A percentile compares a stretch with the other conserved stretches of the same genome.
phyloP scores from a whole-genome alignment of 2,888 invertebrate species.

The Oligia latruncula region DNA sequence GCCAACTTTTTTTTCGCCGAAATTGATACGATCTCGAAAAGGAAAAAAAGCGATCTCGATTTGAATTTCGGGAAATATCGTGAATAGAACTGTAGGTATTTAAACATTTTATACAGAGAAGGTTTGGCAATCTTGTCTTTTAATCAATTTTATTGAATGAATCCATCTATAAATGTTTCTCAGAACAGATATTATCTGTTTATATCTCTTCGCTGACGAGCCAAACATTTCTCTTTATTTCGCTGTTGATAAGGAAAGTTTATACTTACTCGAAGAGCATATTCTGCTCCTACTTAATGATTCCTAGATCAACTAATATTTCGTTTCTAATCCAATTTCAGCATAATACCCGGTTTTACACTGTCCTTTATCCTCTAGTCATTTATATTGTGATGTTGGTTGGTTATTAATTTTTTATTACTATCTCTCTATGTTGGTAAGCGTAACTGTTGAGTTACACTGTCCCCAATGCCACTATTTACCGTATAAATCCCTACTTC shows the following conservation, averaged over 20 bases:
- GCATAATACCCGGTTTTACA: neutral
- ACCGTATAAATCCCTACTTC: neutral
- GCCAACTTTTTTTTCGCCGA: constrained; percentile 55
- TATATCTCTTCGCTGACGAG: no score
- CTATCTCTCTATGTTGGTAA: neutral
- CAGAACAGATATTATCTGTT: neutral
- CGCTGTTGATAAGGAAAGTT: neutral
- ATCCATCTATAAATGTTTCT: neutral
- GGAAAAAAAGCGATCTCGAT: constrained; percentile 47
- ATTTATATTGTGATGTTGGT: neutral
- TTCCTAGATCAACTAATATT: neutral
- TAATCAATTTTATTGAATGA: constrained; percentile 24
- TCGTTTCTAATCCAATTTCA: no score
- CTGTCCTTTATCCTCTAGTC: neutral
- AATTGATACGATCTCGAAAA: constrained; percentile 62
- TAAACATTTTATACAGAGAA: constrained; percentile 9
- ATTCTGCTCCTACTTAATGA: neutral
- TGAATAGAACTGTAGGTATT: constrained; percentile 39
- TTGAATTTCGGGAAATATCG: constrained; percentile 40
- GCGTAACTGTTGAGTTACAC: neutral
- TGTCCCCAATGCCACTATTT: neutral
- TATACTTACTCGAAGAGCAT: neutral
- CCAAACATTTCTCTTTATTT: neutral
- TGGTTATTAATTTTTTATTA: neutral
- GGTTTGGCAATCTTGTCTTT: constrained; percentile 15